Evolutionary conservation across 2,797 vertebrate species (phyloP).

Genomic region (Gallinago stenura): DNA sequence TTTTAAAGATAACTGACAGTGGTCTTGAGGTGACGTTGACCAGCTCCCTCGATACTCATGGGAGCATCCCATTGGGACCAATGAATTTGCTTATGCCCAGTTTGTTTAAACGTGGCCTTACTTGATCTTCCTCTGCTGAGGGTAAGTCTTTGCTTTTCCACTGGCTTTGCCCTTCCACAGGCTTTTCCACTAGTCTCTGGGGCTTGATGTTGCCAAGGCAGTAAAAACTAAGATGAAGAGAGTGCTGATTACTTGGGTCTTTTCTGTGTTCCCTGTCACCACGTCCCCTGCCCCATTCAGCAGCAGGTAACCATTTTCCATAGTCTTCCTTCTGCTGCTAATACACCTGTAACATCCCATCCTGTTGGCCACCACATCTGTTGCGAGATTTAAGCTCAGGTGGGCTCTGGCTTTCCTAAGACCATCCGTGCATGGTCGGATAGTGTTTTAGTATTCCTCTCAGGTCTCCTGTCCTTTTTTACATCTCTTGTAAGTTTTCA

Average conservation of each 20-base stretch:
- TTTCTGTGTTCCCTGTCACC: background rate
- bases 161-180: too few species aligned
- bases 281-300: background rate
- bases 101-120: background rate
- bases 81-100: rapidly evolving
- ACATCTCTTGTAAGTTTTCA: background rate
- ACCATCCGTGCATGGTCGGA: background rate
- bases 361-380: background rate
- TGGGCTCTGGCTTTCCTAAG: background rate
- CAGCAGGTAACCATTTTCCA: background rate
- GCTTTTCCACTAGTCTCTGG: background rate
- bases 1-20: background rate
- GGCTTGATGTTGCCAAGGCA: background rate
- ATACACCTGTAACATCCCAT: background rate
- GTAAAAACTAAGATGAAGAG: background rate
- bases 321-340: background rate
- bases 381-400: background rate
- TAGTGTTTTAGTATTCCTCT: background rate
- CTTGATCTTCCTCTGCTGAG: background rate
- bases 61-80: background rate
- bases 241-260: background rate
- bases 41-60: background rate
- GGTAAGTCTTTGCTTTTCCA: background rate
- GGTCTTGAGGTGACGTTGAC: background rate
- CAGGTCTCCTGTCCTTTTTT: background rate